Base-by-base conservation (phyloP, 1,140 invertebrate species). In the Schlechtendalia chinensis region DNA sequence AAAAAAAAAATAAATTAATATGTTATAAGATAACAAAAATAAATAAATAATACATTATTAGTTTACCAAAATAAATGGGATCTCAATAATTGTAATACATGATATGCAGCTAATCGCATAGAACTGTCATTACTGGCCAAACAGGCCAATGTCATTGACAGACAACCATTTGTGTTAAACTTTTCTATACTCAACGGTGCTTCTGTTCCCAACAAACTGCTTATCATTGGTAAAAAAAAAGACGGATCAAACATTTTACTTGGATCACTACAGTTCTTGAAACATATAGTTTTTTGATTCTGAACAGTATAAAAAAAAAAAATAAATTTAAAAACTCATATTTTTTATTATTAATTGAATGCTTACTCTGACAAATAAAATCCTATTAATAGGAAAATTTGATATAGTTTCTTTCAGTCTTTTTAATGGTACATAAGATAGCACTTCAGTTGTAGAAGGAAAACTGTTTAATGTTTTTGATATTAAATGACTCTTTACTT, bases 171-270 rank as follows among this genome's bases (percentile, higher is more conserved):
- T 63, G 90, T 86, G 81, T 93, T 82, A 39, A 82, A 88, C 84
- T 89, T 90, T 81, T 90, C 88, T 83, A 89, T 91, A 0, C 89
- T 87, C 16, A 93, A 88, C 8, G 89, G 86, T 59, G 90, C 90
- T 82, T 90, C 89, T 6, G 91, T 90, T 16, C 87, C 86, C 58
- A 93, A 83, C 22, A 93, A 84, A 81, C 89, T 88, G 82, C 88
- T 90, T 80, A 93, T 87, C 24, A 93, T 84, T 8, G 92, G 91
- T 72, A 94, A 86, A 81, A 93, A 86, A 84, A 93, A 94, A 65
- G 89, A 87, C 2, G 92, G 90, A 85, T 94, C 92, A 82, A 94
- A 94, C 47, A 91, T 69, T 69, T 69, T 12, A 50, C 45, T 69
- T 19, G 67, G 67, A 27, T 67, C 63, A 22, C 22, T 39, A 5